A percentile compares a stretch with the other conserved stretches of the same genome.
phyloP scores from a whole-genome alignment of 30 jellyfish, hydroid and myxozoan species.

The Rhopilema esculentum region DNA sequence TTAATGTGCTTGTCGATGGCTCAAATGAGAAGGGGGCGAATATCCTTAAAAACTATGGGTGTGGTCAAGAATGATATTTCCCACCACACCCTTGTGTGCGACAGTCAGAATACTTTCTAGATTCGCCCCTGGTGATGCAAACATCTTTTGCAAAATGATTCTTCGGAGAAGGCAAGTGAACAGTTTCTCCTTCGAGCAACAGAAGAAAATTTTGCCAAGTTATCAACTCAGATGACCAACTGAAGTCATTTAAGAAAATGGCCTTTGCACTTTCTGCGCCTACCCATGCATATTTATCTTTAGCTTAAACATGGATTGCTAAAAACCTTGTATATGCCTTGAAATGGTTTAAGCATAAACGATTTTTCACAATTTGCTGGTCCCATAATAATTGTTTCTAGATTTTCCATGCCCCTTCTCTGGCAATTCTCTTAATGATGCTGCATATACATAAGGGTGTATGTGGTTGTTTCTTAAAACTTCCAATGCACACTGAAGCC shows the following conservation, averaged over 20 bases:
- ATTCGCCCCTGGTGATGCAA: constrained; percentile 18
- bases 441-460: constrained; percentile 42
- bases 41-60: no score
- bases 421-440: constrained; percentile 19
- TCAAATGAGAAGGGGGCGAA: no score
- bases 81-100: constrained; percentile 6
- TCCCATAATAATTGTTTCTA: no score
- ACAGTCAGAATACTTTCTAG: constrained; percentile 11
- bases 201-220: constrained; percentile 51
- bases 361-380: no score
- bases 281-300: constrained; percentile 49
- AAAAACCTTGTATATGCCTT: constrained; percentile 9
- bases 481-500: constrained; percentile 67
- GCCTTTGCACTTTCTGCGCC: no score
- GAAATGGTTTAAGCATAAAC: constrained; percentile 20
- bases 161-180: constrained; percentile 66
- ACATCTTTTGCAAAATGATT: constrained; percentile 34
- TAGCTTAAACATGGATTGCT: no score
- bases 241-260: constrained; percentile 57
- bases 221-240: constrained; percentile 48
- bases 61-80: no score
- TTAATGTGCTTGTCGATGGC: no score
- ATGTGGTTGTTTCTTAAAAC: constrained; percentile 28
- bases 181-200: constrained; percentile 47
- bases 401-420: no score